These are phyloP conservation scores for Oxyscelio sp. DNA, from an alignment of 2,888 invertebrate species.

Conservation along the genomic window DNA sequence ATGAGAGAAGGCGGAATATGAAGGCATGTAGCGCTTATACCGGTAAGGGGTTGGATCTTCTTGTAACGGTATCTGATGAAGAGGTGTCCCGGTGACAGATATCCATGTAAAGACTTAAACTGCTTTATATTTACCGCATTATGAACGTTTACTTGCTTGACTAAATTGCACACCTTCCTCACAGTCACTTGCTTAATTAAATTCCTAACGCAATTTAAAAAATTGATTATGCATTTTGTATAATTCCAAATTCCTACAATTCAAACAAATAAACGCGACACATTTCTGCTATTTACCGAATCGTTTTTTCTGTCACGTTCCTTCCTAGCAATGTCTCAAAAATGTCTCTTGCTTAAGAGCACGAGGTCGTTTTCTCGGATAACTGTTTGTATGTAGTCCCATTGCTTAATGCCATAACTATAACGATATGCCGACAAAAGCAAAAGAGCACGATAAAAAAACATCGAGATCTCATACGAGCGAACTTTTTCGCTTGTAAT, in stretches of 20 bases:
- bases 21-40: constrained; percentile 50
- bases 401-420: constrained; percentile 85
- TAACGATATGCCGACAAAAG: constrained; percentile 83
- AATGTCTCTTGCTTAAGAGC: constrained; percentile 63
- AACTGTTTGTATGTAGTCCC: constrained; percentile 85
- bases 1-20: constrained; percentile 65
- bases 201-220: neutral
- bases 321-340: constrained; percentile 44
- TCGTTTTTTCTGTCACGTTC: constrained; percentile 28
- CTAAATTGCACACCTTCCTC: neutral
- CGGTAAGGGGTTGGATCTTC: constrained; percentile 69
- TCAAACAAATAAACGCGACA: neutral
- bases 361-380: constrained; percentile 82
- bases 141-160: constrained; percentile 1
- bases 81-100: constrained; percentile 85
- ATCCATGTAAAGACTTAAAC: constrained; percentile 79
- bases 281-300: constrained; percentile 7
- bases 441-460: constrained; percentile 69
- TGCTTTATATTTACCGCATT: constrained; percentile 47
- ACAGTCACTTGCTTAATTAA: neutral
- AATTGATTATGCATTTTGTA: neutral
- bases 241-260: too few relatives aligned
- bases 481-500: constrained; percentile 60
- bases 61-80: constrained; percentile 85
- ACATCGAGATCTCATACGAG: constrained; percentile 66